Percentiles rank a stretch among this genome's conserved stretches.
These are phyloP conservation scores for Sebastes iracundus DNA, from an alignment of 2,797 vertebrate species.

Conservation along the genomic window DNA sequence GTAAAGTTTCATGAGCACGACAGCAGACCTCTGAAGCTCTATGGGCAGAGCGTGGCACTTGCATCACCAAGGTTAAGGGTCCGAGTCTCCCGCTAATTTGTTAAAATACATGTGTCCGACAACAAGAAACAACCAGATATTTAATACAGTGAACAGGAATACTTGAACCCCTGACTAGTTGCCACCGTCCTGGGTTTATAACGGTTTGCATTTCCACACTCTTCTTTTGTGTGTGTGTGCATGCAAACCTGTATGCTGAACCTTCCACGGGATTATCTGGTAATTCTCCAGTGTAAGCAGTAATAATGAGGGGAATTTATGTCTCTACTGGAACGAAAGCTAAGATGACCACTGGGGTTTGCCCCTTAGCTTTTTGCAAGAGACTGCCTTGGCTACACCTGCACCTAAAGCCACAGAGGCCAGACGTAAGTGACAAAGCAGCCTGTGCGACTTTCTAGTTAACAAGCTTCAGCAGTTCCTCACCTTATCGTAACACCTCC, in stretches of 20 bases:
- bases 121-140: neutral
- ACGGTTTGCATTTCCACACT: slow-evolving; percentile 4
- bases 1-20: neutral
- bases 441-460: slow-evolving; percentile 42
- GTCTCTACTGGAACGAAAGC: slow-evolving; percentile 46
- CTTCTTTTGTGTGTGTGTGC: neutral
- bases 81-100: neutral
- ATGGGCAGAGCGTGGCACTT: neutral
- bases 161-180: slow-evolving; percentile 1
- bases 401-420: slow-evolving; percentile 30
- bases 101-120: neutral
- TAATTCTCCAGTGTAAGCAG: slow-evolving; percentile 32
- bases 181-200: neutral
- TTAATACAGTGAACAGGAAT: neutral
- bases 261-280: slow-evolving; percentile 20
- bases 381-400: slow-evolving; percentile 40
- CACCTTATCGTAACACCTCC: slow-evolving; percentile 47
- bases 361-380: neutral
- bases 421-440: slow-evolving; percentile 56
- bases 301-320: slow-evolving; percentile 45
- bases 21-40: neutral
- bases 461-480: slow-evolving; percentile 51
- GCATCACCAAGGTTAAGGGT: neutral
- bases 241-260: neutral
- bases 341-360: slow-evolving; percentile 52